Conservation (phyloP, 2,113 vertebrate genomes). For the Ailurus styani region DNA sequence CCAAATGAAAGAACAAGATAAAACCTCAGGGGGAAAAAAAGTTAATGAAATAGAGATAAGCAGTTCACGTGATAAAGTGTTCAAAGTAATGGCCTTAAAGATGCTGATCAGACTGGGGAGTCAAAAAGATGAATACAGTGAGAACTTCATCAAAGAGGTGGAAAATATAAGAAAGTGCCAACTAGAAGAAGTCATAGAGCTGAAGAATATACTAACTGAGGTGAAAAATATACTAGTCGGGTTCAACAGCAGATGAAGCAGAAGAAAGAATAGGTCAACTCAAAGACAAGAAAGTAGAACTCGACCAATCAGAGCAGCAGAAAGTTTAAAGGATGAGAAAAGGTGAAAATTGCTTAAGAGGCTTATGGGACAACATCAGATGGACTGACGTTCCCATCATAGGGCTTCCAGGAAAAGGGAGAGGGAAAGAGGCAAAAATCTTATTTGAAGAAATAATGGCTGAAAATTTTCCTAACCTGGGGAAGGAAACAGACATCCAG, state of each 20-base stretch:
- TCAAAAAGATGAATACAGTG: background rate
- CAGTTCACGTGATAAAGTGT: background rate
- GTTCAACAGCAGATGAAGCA: background rate
- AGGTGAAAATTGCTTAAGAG: background rate
- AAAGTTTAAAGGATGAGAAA: background rate
- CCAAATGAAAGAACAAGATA: background rate
- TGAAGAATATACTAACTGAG: background rate
- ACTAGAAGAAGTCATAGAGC: background rate
- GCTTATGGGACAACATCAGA: background rate
- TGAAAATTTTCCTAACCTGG: background rate
- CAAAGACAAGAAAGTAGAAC: background rate
- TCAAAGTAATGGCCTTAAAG: background rate
- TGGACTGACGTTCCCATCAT: background rate
- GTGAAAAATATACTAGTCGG: background rate
- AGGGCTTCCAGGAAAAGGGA: background rate
- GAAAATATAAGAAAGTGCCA: background rate
- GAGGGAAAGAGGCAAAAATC: background rate
- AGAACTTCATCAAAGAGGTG: background rate
- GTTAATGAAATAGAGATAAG: background rate
- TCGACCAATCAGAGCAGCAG: background rate
- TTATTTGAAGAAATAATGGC: background rate
- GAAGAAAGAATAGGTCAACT: background rate
- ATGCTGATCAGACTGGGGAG: background rate
- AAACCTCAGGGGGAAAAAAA: background rate
- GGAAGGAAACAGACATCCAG: background rate